These are phyloP conservation scores for Aporophyla nigra DNA, from an alignment of 2,888 invertebrate species.

Conservation along the genomic window DNA sequence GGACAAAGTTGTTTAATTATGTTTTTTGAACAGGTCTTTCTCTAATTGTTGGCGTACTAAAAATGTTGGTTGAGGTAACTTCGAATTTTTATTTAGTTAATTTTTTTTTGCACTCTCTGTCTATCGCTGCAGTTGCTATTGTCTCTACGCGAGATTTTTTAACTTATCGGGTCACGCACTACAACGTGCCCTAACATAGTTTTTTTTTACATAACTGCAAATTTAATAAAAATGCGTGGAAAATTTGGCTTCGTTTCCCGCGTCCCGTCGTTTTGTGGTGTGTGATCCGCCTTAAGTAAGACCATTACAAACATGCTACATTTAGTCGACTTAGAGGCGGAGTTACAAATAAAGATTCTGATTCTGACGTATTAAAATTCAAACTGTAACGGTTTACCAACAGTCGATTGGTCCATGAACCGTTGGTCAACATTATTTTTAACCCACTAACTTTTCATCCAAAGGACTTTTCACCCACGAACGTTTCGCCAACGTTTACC, in stretches of 20 bases:
- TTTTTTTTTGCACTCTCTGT: background rate
- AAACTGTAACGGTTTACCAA: too few species aligned
- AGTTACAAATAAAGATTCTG: too few species aligned
- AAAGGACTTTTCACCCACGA: too few species aligned
- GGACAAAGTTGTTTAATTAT: background rate
- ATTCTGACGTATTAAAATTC: too few species aligned
- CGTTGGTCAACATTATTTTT: too few species aligned
- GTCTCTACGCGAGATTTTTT: background rate
- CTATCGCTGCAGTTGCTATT: background rate
- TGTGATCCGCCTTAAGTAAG: background rate
- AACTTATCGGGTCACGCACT: background rate
- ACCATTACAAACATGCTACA: background rate
- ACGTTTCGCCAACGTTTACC: too few species aligned
- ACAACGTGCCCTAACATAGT: background rate
- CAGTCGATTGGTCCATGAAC: too few species aligned
- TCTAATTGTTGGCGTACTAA: background rate
- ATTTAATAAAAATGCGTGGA: background rate
- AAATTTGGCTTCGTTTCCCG: background rate
- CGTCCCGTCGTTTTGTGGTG: background rate
- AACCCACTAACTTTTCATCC: too few species aligned
- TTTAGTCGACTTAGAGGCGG: background rate
- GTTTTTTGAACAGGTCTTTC: conserved; percentile 25
- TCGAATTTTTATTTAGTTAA: background rate
- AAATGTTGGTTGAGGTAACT: conserved; percentile 19
- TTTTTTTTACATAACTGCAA: background rate